Conservation (phyloP, 1,140 invertebrate species). For the Whitmania pigra region DNA sequence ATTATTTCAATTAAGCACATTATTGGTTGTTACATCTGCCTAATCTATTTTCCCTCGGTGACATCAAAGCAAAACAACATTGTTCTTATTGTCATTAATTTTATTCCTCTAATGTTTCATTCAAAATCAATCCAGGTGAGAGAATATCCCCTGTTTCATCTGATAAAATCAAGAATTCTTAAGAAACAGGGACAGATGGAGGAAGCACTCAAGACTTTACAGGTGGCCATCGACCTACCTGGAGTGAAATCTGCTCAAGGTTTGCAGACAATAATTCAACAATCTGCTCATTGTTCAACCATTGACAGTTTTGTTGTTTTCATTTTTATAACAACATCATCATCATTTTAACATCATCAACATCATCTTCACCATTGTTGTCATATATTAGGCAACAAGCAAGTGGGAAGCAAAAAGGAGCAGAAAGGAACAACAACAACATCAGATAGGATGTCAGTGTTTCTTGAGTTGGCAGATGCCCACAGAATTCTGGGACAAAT, state of each 20-base stretch:
- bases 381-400: neutral
- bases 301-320: neutral
- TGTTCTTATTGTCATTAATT: too few species aligned
- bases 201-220: conserved; percentile 62
- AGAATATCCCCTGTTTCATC: conserved; percentile 77
- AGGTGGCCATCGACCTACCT: conserved; percentile 52
- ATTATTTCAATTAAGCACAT: too few species aligned
- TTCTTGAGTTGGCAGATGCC: conserved; percentile 70
- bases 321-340: neutral
- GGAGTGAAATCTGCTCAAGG: conserved; percentile 33
- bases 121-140: conserved; percentile 47
- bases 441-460: conserved; percentile 72
- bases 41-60: too few species aligned
- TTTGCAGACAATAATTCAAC: too few species aligned
- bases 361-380: neutral
- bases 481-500: conserved; percentile 57
- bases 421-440: conserved; percentile 50
- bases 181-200: conserved; percentile 60
- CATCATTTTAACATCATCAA: neutral
- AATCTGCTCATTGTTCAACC: too few species aligned
- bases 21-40: too few species aligned
- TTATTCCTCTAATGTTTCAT: neutral
- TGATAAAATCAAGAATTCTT: conserved; percentile 67
- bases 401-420: conserved; percentile 30
- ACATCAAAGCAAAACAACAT: too few species aligned